A percentile compares a stretch with the other conserved stretches of the same genome.
Conservation (phyloP, 2,797 vertebrate species). For the Argyrosomus regius region DNA sequence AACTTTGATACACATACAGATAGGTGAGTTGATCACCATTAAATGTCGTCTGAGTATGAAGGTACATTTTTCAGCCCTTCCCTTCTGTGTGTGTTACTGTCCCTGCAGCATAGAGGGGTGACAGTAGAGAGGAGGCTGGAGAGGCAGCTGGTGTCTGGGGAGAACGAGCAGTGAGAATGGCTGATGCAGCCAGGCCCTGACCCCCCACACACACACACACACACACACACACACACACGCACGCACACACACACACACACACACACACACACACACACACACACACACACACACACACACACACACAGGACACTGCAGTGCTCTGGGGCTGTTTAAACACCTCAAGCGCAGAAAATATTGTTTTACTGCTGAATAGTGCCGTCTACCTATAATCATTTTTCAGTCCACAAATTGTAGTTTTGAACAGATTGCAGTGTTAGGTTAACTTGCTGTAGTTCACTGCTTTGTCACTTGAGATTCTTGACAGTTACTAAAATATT, state of each 20-base stretch:
- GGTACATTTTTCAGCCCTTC: conserved; percentile 1
- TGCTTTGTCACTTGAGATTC: neutral
- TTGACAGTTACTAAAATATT: conserved; percentile 3
- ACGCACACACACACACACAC: neutral
- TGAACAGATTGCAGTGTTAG: conserved; percentile 7
- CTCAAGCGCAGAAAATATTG: conserved; percentile 1
- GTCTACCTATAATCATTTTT: conserved; percentile 11
- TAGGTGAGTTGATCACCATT: neutral
- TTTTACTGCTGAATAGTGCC: neutral
- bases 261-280: neutral
- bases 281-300: neutral
- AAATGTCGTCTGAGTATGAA: neutral
- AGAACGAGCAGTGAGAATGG: conserved; percentile 43
- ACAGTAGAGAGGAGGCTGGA: conserved; percentile 32
- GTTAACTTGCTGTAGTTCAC: neutral
- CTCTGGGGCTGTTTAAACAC: conserved; percentile 13
- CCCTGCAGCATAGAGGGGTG: conserved; percentile 32
- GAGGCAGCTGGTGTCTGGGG: conserved; percentile 56
- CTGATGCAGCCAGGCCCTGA: conserved; percentile 63
- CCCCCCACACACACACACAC: neutral
- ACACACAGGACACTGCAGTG: conserved; percentile 22
- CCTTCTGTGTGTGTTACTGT: conserved; percentile 1
- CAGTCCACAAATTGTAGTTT: conserved; percentile 1
- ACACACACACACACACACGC: no score
- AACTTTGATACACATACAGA: neutral